A percentile compares a stretch with the other conserved stretches of the same genome.
Conservation (phyloP, 1,140 invertebrate species). For the Tetramorium simillimum region DNA sequence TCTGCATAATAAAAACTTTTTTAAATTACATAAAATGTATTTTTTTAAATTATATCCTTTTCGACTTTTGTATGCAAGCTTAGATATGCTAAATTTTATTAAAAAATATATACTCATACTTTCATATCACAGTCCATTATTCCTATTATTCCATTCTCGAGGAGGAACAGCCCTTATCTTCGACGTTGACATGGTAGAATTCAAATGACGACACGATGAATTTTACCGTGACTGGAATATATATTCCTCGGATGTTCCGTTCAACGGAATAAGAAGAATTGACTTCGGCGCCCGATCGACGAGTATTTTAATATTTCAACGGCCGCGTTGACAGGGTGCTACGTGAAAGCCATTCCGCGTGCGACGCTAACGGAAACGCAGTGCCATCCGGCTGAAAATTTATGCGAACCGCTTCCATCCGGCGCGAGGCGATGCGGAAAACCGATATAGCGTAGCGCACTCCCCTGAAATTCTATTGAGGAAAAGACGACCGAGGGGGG, state of each 20-base stretch:
- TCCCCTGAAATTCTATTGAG: slow-evolving; percentile 35
- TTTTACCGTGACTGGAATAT: slow-evolving; percentile 31
- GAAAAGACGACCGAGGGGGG: neutral
- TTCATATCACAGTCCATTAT: neutral
- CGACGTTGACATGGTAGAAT: neutral
- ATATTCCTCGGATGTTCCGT: slow-evolving; percentile 27
- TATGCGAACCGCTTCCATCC: slow-evolving; percentile 47
- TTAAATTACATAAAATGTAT: neutral
- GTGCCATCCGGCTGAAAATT: slow-evolving; percentile 56
- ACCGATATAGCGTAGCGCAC: slow-evolving; percentile 25
- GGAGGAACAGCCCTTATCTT: neutral
- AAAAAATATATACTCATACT: neutral
- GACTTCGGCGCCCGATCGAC: slow-evolving; percentile 31
- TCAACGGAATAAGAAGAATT: slow-evolving; percentile 43
- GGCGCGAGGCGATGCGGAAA: slow-evolving; percentile 20
- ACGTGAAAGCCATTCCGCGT: slow-evolving; percentile 39
- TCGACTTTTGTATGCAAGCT: neutral
- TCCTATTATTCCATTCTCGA: neutral
- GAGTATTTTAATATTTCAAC: slow-evolving; percentile 62
- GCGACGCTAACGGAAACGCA: slow-evolving; percentile 43
- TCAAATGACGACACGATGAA: slow-evolving; percentile 13
- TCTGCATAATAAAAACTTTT: neutral
- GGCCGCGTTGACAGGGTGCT: slow-evolving; percentile 33
- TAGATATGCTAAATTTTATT: neutral
- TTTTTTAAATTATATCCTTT: neutral